A percentile compares a stretch with the other conserved stretches of the same genome.
Conservation (phyloP, 2,888 invertebrate species). For the Cepaea hortensis region DNA sequence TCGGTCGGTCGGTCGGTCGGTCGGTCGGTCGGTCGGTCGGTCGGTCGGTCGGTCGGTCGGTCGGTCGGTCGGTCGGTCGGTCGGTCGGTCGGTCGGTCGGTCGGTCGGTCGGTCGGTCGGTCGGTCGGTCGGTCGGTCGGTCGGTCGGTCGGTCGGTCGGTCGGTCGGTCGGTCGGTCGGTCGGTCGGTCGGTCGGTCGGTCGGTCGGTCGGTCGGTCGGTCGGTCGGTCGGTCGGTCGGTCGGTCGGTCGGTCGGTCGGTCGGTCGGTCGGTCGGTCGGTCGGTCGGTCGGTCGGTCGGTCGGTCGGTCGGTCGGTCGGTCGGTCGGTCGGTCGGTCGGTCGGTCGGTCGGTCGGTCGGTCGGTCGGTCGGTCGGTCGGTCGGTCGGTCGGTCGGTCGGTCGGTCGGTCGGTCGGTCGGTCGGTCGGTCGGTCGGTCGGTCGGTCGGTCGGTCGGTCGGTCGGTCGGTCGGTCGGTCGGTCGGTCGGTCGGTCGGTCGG, state of each 20-base stretch:
- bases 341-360: slow-evolving; percentile 25
- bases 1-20: slow-evolving; percentile 26
- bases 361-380: slow-evolving; percentile 24
- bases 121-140: too few relatives aligned
- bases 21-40: slow-evolving; percentile 12
- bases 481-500: too few relatives aligned
- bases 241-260: slow-evolving; percentile 17
- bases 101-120: not conserved
- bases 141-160: too few relatives aligned
- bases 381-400: too few relatives aligned
- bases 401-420: not conserved
- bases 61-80: slow-evolving; percentile 4
- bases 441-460: not conserved
- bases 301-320: not conserved
- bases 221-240: not conserved
- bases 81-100: not conserved
- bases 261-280: slow-evolving; percentile 29
- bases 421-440: not conserved
- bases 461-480: too few relatives aligned
- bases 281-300: slow-evolving; percentile 21
- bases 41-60: not conserved
- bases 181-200: not conserved
- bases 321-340: slow-evolving; percentile 1
- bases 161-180: not conserved
- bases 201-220: not conserved